phyloP scores from a whole-genome alignment of 2,113 vertebrate genomes.

The Brachyistius frenatus region DNA sequence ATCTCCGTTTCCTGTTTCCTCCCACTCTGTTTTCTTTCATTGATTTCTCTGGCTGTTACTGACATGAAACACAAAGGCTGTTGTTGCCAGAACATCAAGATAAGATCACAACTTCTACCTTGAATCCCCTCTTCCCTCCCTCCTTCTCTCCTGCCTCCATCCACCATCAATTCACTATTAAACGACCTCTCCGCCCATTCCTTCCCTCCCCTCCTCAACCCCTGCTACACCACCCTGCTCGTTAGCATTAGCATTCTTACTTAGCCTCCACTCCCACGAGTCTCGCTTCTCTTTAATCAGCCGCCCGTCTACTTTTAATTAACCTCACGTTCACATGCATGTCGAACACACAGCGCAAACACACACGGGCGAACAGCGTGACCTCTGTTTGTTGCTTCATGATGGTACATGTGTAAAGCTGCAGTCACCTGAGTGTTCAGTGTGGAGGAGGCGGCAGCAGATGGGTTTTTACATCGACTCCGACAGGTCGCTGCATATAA shows the following conservation, averaged over 20 bases:
- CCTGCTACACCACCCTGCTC: slow-evolving; percentile 26
- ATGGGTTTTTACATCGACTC: slow-evolving; percentile 16
- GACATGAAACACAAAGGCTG: not conserved
- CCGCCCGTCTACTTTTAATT: slow-evolving; percentile 48
- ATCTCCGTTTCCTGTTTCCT: not conserved
- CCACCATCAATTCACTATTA: slow-evolving; percentile 50
- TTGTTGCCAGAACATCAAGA: slow-evolving; percentile 6
- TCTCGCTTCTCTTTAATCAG: slow-evolving; percentile 46
- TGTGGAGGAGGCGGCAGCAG: slow-evolving; percentile 21
- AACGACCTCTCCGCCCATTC: not conserved
- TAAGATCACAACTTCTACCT: slow-evolving; percentile 15
- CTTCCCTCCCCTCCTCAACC: not conserved
- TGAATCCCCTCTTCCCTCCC: not conserved
- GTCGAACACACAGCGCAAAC: not conserved
- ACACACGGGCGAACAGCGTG: not conserved
- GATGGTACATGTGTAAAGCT: slow-evolving; percentile 11
- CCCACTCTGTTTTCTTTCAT: not conserved
- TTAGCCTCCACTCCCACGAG: slow-evolving; percentile 39
- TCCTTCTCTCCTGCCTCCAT: not conserved
- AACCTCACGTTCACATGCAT: not conserved
- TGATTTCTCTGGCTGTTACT: slow-evolving; percentile 31
- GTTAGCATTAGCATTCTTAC: slow-evolving; percentile 29
- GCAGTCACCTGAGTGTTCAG: slow-evolving; percentile 26
- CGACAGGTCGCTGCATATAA: slow-evolving; percentile 9
- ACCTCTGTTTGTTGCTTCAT: slow-evolving; percentile 33